Base-by-base conservation (phyloP, 1,140 invertebrate genomes). In the Plectus sambesii region DNA sequence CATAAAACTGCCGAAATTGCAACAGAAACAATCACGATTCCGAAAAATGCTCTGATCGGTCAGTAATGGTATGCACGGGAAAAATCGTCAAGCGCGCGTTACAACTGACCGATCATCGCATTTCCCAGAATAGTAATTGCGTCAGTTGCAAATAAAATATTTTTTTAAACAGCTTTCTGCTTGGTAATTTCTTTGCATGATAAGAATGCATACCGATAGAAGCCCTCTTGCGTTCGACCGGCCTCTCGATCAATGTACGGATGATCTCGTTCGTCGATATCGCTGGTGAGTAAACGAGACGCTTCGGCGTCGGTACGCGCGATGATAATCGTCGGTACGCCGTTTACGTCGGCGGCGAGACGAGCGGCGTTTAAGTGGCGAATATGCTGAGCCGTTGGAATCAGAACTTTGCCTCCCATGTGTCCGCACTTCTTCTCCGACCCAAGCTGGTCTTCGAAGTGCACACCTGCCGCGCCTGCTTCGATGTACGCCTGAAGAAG, bases 351-450 rank as follows among this genome's bases (percentile, higher is more conserved):
- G 27, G 63, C 62, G 35, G 69, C 69, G 8, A 71, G 53, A 27
- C 69, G 63, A 9, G 69, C 69, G 9, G 69, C 69, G 30, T 69
- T 68, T 27, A 71, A 58, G 49, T 71, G 71, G n/a, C 70, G 61
- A 42, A 71, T 57, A 41, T 72, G 66, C 42, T 71, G 60, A 2
- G 48, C 47, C 6, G 60, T 72, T n/a, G 69, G 70, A 22, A 71
- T 71, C 5, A 72, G 44, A 5, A 67, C 62, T 47, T 60, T 70
- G 44, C 68, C 68, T 25, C 68, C 69, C 70, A 70, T 68, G 46
- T 70, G 69, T 3, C 69, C 69, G 41, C 70, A 71, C 61, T 71
- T 71, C 56, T 71, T 71, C 42, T 69, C 69, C 2, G 68, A 66
- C 15, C 70, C 69, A 9, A 71, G 49, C 44, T 71, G 69, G 55